Evolutionary conservation across 1,140 invertebrate species (phyloP), one percentile per base, ranked within the genome.

Genomic region (Drosophila leontia): DNA sequence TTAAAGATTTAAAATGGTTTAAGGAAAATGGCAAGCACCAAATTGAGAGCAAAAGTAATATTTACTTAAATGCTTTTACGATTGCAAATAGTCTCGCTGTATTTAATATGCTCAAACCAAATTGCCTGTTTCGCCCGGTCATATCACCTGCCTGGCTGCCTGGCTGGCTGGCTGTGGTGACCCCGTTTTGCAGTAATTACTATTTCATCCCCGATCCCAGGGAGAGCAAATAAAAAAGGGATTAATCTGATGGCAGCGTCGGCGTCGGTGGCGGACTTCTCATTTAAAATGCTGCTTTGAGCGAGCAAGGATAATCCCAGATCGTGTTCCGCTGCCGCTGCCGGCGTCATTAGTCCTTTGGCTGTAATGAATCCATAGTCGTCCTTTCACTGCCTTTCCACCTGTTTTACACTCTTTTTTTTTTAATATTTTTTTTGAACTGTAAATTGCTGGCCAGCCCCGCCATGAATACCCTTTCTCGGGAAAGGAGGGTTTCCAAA

Each of bases 51-150:
- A 26, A 48, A 47, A 1, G 7, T 9, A 9, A 48, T 48, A 29
- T 29, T 48, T 26, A 48, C 3, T 29, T 48, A 48, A 48, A 29
- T 26, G 47, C 23, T 32, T 48, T 9, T n/a, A n/a, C 47, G 48
- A 51, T 32, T n/a, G 29, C 48, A 51, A 51, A 32, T 51, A 51
- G 29, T 34, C 5, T 0, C 15, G 13, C 15, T 51, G 19, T 19
- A 67, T 62, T 62, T 39, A 68, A 62, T 41, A 68, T 63, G 45
- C 26, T 19, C 34, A 23, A 37, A 35, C 34, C 39, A 61, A 61
- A 32, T 39, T 39, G 53, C 19, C 53, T 39, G 35, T 55, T 55
- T 23, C 53, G 7, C 34, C 17, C 17, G 51, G 13, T 23, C 19
- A 23, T 15, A 23, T 37, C 51, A 23, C 51, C 51, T 55, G 51